phyloP scores from a whole-genome alignment of 2,888 invertebrate genomes.

The Hemicrepidius hirtus region DNA sequence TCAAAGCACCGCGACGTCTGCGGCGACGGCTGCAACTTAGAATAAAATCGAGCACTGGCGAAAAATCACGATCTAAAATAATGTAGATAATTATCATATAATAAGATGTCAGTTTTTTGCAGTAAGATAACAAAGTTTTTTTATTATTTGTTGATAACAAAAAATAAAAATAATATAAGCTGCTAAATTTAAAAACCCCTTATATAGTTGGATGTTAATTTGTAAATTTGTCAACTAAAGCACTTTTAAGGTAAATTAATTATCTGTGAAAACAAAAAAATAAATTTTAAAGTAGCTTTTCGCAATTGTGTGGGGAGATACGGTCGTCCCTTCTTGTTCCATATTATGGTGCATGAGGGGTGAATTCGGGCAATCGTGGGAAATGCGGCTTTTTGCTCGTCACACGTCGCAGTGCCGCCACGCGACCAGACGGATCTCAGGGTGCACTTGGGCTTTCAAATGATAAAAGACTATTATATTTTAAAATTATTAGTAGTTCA shows the following conservation, averaged over 20 bases:
- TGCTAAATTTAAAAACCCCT: no score
- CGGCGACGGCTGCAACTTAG: slow-evolving; percentile 40
- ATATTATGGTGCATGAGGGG: slow-evolving; percentile 49
- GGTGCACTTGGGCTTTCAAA: slow-evolving; percentile 35
- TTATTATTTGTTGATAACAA: no score
- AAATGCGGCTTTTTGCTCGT: slow-evolving; percentile 56
- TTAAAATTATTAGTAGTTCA: not conserved
- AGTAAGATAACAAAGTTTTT: not conserved
- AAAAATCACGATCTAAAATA: slow-evolving; percentile 52
- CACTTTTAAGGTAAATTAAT: not conserved
- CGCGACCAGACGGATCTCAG: slow-evolving; percentile 58
- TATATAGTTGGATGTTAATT: no score
- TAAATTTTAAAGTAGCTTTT: slow-evolving; percentile 36
- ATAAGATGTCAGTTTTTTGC: not conserved
- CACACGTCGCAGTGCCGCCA: slow-evolving; percentile 60
- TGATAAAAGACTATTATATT: slow-evolving; percentile 18
- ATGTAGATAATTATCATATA: slow-evolving; percentile 4
- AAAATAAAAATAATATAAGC: no score
- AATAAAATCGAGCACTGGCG: slow-evolving; percentile 53
- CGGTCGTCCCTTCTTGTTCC: slow-evolving; percentile 46
- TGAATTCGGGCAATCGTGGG: slow-evolving; percentile 58
- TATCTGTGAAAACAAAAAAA: slow-evolving; percentile 20
- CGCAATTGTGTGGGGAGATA: slow-evolving; percentile 43
- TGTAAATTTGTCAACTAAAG: no score
- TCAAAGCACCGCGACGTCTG: slow-evolving; percentile 34